Percentiles rank a stretch among this genome's conserved stretches.
These are phyloP conservation scores for Pterocles burchelli DNA, from an alignment of 2,113 vertebrate species.

Conservation along the genomic window DNA sequence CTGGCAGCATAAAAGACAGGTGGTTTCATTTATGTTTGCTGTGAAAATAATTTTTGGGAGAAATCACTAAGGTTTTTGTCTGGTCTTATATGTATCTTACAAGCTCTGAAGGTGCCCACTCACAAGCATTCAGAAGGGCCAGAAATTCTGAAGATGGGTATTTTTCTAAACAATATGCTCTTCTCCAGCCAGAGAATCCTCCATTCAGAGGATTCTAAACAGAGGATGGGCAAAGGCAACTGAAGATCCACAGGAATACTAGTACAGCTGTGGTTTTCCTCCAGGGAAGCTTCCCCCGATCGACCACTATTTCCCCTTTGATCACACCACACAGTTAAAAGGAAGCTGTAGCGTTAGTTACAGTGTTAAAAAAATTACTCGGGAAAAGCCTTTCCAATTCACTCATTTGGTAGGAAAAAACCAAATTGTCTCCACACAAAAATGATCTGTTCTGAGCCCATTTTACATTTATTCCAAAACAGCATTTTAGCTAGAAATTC, in stretches of 20 bases:
- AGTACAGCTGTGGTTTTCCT: not conserved
- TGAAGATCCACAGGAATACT: not conserved
- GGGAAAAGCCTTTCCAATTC: not conserved
- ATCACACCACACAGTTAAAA: not conserved
- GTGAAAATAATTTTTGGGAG: not conserved
- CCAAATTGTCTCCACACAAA: not conserved
- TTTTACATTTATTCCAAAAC: not conserved
- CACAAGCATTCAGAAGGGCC: not conserved
- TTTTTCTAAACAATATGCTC: not conserved
- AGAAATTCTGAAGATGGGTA: not conserved
- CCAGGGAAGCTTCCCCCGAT: not conserved
- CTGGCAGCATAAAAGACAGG: not conserved
- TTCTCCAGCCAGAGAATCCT: not conserved
- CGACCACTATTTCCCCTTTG: not conserved
- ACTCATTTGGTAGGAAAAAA: not conserved
- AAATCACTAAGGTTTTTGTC: not conserved
- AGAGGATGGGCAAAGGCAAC: not conserved
- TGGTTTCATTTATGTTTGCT: not conserved
- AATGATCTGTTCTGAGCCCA: not conserved
- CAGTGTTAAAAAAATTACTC: not conserved
- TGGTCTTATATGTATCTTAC: not conserved
- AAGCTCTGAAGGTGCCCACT: not conserved
- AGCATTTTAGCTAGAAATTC: not conserved
- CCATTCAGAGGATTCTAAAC: not conserved
- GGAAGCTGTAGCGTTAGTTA: not conserved